Percentiles rank a stretch among this genome's conserved stretches.
Conservation (phyloP, 2,797 vertebrate species). For the Falco biarmicus region DNA sequence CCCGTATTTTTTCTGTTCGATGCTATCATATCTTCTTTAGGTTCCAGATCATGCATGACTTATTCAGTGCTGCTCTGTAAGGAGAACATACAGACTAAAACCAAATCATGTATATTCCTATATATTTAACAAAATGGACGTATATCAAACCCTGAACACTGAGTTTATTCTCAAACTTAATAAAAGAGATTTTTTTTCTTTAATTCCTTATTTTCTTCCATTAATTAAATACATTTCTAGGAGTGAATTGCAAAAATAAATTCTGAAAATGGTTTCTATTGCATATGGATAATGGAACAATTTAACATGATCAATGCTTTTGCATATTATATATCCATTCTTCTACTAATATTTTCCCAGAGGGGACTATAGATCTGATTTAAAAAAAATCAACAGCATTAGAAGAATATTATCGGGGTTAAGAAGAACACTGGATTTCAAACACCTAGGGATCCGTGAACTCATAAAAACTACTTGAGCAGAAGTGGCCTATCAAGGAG, state of each 20-base stretch:
- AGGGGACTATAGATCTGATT: neutral
- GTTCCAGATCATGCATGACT: neutral
- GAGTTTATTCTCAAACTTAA: neutral
- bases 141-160: neutral
- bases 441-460: neutral
- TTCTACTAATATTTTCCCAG: neutral
- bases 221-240: constrained; percentile 7
- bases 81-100: neutral
- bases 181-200: neutral
- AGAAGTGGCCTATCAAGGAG: neutral
- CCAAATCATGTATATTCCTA: neutral
- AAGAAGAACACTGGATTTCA: neutral
- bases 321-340: neutral
- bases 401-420: neutral
- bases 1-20: neutral
- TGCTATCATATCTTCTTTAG: neutral
- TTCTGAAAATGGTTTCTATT: neutral
- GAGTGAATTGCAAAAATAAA: neutral
- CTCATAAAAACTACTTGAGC: neutral
- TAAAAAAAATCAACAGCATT: neutral
- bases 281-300: neutral
- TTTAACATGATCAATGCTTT: neutral
- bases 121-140: neutral
- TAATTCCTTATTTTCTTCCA: neutral
- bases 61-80: neutral